phyloP scores from a whole-genome alignment of 2,797 vertebrate genomes.

The Xenentodon cancila region DNA sequence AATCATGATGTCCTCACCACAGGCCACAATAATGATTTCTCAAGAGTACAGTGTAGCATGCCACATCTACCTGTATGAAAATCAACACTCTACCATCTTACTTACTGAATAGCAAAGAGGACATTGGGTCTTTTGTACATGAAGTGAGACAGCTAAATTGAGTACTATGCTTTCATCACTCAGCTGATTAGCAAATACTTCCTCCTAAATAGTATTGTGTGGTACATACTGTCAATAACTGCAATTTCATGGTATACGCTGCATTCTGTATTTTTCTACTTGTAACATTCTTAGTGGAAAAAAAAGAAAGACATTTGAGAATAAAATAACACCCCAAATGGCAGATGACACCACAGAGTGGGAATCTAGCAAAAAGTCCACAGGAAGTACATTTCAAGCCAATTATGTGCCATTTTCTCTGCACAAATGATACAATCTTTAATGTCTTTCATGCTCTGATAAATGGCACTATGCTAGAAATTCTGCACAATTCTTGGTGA shows the following conservation, averaged over 20 bases:
- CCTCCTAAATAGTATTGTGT: too few relatives aligned
- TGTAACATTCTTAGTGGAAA: too few relatives aligned
- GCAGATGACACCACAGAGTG: too few relatives aligned
- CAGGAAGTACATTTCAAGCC: too few relatives aligned
- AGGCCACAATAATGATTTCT: slow-evolving; percentile 6
- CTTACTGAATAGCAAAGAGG: slow-evolving; percentile 4
- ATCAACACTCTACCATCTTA: not conserved
- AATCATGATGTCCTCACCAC: slow-evolving; percentile 3
- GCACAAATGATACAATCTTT: too few relatives aligned
- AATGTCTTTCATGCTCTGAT: too few relatives aligned
- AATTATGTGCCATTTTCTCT: too few relatives aligned
- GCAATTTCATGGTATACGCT: not conserved
- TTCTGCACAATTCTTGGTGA: too few relatives aligned
- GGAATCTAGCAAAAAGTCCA: too few relatives aligned
- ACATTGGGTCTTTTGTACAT: slow-evolving; percentile 2
- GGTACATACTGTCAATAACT: not conserved
- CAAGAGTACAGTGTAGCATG: not conserved
- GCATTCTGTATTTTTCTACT: not conserved
- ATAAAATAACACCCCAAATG: too few relatives aligned
- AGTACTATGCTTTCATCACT: slow-evolving; percentile 13
- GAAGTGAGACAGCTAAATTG: slow-evolving; percentile 6
- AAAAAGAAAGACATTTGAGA: too few relatives aligned
- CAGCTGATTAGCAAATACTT: slow-evolving; percentile 8
- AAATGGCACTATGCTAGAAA: too few relatives aligned
- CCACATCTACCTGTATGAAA: slow-evolving; percentile 16